These are phyloP conservation scores for Leptinotarsa tumamoca DNA, from an alignment of 2,888 invertebrate species.

Conservation along the genomic window DNA sequence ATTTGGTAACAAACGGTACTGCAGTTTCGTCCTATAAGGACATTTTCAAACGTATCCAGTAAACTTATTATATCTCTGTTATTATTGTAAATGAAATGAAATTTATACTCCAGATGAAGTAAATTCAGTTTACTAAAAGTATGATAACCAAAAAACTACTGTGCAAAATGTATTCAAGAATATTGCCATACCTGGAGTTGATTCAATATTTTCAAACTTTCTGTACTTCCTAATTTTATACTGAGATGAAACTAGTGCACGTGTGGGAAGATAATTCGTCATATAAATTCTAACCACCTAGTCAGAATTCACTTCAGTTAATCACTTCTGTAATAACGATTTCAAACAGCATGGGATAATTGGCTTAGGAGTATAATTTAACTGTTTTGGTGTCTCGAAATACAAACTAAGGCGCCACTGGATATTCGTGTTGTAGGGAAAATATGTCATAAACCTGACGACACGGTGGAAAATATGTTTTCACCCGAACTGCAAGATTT, in stretches of 20 bases:
- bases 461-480: too few species aligned
- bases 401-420: not conserved
- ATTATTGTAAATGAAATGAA: too few species aligned
- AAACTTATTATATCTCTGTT: too few species aligned
- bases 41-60: too few species aligned
- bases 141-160: too few species aligned
- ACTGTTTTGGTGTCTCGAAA: not conserved
- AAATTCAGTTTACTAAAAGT: too few species aligned
- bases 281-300: constrained; percentile 3
- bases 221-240: too few species aligned
- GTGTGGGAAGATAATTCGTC: not conserved
- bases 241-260: not conserved
- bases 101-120: too few species aligned
- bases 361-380: constrained; percentile 3
- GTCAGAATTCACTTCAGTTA: not conserved
- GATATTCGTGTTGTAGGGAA: not conserved
- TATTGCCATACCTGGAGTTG: not conserved
- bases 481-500: too few species aligned
- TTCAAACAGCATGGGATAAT: constrained; percentile 1
- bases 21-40: too few species aligned
- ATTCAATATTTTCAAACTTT: not conserved
- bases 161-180: too few species aligned
- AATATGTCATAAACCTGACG: not conserved
- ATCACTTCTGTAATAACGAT: not conserved
- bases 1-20: too few species aligned